These are phyloP conservation scores for Clarias pachynema DNA, from an alignment of 2,797 vertebrate species.

Conservation along the genomic window DNA sequence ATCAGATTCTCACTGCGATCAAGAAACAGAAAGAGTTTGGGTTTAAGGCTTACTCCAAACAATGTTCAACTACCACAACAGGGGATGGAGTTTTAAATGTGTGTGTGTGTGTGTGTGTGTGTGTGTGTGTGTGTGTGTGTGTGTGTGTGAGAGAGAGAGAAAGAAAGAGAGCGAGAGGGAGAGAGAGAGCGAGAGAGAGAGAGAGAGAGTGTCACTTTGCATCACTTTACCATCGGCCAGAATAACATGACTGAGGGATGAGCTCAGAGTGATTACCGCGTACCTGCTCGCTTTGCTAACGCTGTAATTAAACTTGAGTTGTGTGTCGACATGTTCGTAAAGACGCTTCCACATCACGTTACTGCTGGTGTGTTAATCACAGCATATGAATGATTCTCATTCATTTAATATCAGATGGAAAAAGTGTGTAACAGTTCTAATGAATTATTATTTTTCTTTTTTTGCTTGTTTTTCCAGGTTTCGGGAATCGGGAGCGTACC, in stretches of 20 bases:
- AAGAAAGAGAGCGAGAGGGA: background rate
- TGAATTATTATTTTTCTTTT: no score
- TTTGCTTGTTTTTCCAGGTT: background rate
- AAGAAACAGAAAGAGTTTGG: background rate
- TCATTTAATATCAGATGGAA: background rate
- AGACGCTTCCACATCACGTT: background rate
- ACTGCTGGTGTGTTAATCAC: background rate
- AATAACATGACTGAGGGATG: background rate
- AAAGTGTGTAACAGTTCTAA: background rate
- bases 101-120: constrained; percentile 10
- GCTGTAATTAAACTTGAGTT: background rate
- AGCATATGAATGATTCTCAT: background rate
- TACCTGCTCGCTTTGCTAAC: no score
- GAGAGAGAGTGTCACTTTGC: background rate
- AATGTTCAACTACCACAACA: background rate
- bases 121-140: background rate
- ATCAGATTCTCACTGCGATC: background rate
- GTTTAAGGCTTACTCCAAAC: constrained; percentile 10
- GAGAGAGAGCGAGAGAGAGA: background rate
- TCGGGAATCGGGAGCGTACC: no score
- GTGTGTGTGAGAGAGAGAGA: background rate
- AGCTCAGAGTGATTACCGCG: background rate
- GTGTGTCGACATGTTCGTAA: background rate
- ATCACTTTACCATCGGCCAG: constrained; percentile 11
- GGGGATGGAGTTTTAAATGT: background rate